A percentile compares a stretch with the other conserved stretches of the same genome.
phyloP scores from a whole-genome alignment of 1,140 invertebrate species.

The Berghia stephanieae region DNA sequence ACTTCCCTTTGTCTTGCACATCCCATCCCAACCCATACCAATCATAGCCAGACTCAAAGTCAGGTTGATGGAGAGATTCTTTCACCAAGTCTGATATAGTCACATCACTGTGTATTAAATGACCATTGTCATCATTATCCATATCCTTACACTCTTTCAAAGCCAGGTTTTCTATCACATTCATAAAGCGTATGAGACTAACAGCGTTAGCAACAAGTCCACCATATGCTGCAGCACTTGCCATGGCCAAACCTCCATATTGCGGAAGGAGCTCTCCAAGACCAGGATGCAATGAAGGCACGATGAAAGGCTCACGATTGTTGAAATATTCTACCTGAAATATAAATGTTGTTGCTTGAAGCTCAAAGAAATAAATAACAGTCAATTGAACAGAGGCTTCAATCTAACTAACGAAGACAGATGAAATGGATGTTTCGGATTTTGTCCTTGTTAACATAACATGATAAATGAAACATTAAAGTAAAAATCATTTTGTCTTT shows the following conservation, averaged over 20 bases:
- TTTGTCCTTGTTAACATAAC: too few relatives aligned
- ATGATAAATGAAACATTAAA: too few relatives aligned
- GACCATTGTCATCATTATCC: too few relatives aligned
- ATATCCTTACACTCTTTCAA: too few relatives aligned
- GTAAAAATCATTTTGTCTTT: too few relatives aligned
- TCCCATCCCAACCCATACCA: conserved; percentile 64
- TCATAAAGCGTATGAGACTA: conserved; percentile 18
- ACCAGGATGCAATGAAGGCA: conserved; percentile 38
- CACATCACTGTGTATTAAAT: too few relatives aligned
- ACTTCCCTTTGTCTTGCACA: conserved; percentile 51
- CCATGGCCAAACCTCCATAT: conserved; percentile 58
- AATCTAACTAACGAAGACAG: too few relatives aligned
- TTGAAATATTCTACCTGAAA: conserved; percentile 62
- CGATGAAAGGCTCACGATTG: conserved; percentile 41
- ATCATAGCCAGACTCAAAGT: conserved; percentile 37
- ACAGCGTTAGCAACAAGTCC: conserved; percentile 50
- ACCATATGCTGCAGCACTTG: conserved; percentile 52
- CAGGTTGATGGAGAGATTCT: neutral
- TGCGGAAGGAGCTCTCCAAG: conserved; percentile 46
- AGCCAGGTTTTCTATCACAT: neutral
- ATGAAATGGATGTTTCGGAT: too few relatives aligned
- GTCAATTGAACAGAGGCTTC: neutral
- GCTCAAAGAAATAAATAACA: too few relatives aligned
- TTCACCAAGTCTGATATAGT: too few relatives aligned
- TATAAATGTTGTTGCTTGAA: too few relatives aligned